Evolutionary conservation across 2,888 invertebrate genomes (phyloP).

Genomic region (Aricia artaxerxes): DNA sequence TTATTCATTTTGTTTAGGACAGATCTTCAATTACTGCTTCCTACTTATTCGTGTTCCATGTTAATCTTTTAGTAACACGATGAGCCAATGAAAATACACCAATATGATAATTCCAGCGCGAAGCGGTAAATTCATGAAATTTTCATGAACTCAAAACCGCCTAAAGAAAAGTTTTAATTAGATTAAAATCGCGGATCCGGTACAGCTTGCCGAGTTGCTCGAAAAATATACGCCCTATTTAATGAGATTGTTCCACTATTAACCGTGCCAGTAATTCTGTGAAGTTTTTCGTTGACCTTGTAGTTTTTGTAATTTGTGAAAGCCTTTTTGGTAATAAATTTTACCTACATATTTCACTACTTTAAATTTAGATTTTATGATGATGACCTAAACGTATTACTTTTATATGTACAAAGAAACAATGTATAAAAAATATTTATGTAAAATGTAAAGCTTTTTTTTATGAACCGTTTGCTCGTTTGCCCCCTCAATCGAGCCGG

Average conservation of each 20-base stretch:
- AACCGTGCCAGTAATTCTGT: not conserved
- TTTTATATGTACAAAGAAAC: too few species aligned
- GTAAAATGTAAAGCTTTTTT: not conserved
- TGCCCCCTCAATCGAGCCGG: too few species aligned
- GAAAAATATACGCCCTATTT: slow-evolving; percentile 22
- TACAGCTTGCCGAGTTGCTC: not conserved
- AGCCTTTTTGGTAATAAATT: not conserved
- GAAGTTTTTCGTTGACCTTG: not conserved
- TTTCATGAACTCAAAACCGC: slow-evolving; percentile 1
- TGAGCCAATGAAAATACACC: not conserved
- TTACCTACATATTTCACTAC: not conserved
- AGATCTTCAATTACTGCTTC: not conserved
- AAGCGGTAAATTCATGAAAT: slow-evolving; percentile 18
- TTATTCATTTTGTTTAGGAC: not conserved
- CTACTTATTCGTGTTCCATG: not conserved
- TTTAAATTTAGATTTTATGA: too few species aligned
- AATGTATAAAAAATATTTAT: not conserved
- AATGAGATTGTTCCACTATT: slow-evolving; percentile 2
- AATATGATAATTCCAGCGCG: slow-evolving; percentile 13
- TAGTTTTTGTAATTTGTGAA: not conserved
- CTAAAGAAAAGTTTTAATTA: slow-evolving; percentile 17
- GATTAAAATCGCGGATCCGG: slow-evolving; percentile 3
- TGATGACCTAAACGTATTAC: too few species aligned
- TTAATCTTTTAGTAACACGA: not conserved
- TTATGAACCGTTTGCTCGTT: too few species aligned